A percentile compares a stretch with the other conserved stretches of the same genome.
phyloP scores from a whole-genome alignment of 2,888 invertebrate species.

The Hirtodrosophila trivittata region DNA sequence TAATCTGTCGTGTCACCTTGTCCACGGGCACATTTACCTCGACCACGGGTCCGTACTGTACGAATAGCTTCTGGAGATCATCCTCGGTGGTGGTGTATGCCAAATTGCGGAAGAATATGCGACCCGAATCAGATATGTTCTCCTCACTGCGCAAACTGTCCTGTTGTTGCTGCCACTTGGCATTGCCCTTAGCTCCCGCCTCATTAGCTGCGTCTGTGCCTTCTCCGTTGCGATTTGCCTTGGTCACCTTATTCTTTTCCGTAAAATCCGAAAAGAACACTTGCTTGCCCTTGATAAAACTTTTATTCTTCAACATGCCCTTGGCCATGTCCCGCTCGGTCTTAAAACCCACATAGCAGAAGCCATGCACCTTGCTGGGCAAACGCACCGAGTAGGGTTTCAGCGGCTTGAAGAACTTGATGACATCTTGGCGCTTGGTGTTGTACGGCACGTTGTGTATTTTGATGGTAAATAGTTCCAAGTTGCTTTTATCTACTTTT shows the following conservation, averaged over 20 bases:
- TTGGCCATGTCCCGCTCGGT: slow-evolving; percentile 91
- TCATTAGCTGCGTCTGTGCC: slow-evolving; percentile 12
- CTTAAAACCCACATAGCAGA: slow-evolving; percentile 96
- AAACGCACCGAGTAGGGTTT: slow-evolving; percentile 91
- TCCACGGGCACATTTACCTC: slow-evolving; percentile 96
- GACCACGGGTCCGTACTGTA: slow-evolving; percentile 92
- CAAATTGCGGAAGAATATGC: slow-evolving; percentile 96
- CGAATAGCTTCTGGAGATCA: slow-evolving; percentile 92
- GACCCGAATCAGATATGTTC: slow-evolving; percentile 94
- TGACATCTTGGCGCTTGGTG: slow-evolving; percentile 92
- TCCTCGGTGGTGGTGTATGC: slow-evolving; percentile 93
- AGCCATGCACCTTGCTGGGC: slow-evolving; percentile 90
- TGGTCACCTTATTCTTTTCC: slow-evolving; percentile 83
- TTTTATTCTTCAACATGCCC: slow-evolving; percentile 92
- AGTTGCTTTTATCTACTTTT: slow-evolving; percentile 78
- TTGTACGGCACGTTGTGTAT: slow-evolving; percentile 91
- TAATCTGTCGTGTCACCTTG: slow-evolving; percentile 90
- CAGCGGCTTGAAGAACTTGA: slow-evolving; percentile 92
- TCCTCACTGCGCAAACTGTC: slow-evolving; percentile 89
- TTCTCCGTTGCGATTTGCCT: slow-evolving; percentile 58
- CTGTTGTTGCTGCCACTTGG: slow-evolving; percentile 87
- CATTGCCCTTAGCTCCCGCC: slow-evolving; percentile 65
- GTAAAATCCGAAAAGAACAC: slow-evolving; percentile 86
- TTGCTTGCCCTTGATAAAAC: slow-evolving; percentile 90
- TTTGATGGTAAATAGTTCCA: slow-evolving; percentile 87